Evolutionary conservation across 2,113 vertebrate genomes (phyloP), one percentile per base, ranked within the genome.

Genomic region (Craseonycteris thonglongyai): DNA sequence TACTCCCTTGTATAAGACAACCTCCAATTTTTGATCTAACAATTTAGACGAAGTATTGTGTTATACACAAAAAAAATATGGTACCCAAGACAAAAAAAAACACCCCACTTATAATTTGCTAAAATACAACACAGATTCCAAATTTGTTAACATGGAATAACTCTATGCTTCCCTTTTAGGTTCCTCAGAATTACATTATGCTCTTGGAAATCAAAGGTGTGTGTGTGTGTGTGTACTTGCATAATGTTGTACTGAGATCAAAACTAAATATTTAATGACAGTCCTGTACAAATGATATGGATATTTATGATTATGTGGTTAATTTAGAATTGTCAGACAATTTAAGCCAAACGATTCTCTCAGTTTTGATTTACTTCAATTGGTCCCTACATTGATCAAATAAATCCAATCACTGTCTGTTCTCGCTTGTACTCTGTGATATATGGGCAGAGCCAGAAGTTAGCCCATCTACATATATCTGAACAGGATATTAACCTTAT

Each of bases 61-160:
- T n/a, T n/a, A n/a, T n/a, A n/a, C n/a, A n/a, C n/a, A n/a, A n/a
- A n/a, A n/a, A n/a, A n/a, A n/a, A n/a, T n/a, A n/a, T n/a, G n/a
- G n/a, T n/a, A n/a, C 92, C 28, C 19, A 58, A 91, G 33, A 54
- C 33, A 82, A 86, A 79, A 85, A 65, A 96, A 94, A 91, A 59
- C 75, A n/a, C n/a, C n/a, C n/a, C 61, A 68, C 28, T 66, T 93
- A 72, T 89, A 81, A 76, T 91, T 58, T 38, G 5, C 56, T 95
- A 42, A 63, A 88, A 51, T 69, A 30, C 26, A 92, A 15, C 28
- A 7, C n/a, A 42, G 56, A 86, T 40, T 42, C 45, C 49, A 40
- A n/a, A 86, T 54, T 58, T 83, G 30, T 90, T 92, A 68, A 56
- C 45, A 54, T 28, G 11, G 4, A 78, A 26, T 56, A 24, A 18